phyloP scores from a whole-genome alignment of 1,140 invertebrate genomes.

The Drosophila triauraria region DNA sequence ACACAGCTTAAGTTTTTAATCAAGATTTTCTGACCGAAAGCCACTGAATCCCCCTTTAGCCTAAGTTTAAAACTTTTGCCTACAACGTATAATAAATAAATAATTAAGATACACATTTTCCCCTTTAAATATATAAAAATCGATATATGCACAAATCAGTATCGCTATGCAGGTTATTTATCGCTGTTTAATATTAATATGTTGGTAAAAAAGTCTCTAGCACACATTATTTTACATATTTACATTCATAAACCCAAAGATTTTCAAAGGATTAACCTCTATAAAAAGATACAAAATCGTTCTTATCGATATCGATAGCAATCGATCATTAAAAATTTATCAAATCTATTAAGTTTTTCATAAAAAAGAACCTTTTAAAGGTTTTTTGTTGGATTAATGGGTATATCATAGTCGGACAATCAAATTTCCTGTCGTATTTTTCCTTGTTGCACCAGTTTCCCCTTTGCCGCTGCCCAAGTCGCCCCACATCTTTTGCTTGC shows the following conservation, averaged over 20 bases:
- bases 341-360: not conserved
- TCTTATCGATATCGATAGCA: too few relatives aligned
- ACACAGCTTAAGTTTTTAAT: too few relatives aligned
- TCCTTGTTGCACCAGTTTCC: slow-evolving; percentile 17
- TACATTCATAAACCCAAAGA: not conserved
- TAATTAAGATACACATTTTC: not conserved
- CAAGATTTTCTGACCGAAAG: too few relatives aligned
- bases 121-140: not conserved
- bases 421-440: not conserved
- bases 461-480: slow-evolving; percentile 1
- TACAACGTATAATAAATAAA: too few relatives aligned
- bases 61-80: too few relatives aligned
- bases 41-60: too few relatives aligned
- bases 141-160: too few relatives aligned
- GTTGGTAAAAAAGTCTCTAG: not conserved
- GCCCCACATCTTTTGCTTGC: slow-evolving; percentile 54
- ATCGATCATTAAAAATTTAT: too few relatives aligned
- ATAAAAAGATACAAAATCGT: too few relatives aligned
- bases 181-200: not conserved
- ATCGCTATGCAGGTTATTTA: not conserved
- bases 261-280: too few relatives aligned
- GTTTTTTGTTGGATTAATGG: not conserved
- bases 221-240: too few relatives aligned
- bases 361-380: too few relatives aligned
- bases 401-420: not conserved